phyloP scores from a whole-genome alignment of 2,888 invertebrate genomes.

The Stenchaetothrips biformis region DNA sequence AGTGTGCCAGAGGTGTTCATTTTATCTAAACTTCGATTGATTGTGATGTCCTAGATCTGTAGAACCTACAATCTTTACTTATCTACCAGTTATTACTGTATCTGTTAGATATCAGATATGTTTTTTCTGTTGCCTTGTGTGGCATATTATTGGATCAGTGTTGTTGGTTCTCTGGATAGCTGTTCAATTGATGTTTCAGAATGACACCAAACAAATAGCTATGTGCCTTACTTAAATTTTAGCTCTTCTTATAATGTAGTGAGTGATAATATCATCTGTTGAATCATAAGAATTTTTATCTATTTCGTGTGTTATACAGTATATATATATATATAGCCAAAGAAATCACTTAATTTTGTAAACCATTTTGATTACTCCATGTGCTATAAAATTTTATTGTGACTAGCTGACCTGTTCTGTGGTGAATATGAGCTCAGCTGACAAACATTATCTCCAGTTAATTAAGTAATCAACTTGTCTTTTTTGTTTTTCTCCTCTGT shows the following conservation, averaged over 20 bases:
- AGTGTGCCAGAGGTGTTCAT: conserved; percentile 7
- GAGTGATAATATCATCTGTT: neutral
- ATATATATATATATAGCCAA: neutral
- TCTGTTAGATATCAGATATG: neutral
- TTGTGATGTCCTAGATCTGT: neutral
- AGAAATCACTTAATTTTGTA: conserved; percentile 18
- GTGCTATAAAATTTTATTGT: neutral
- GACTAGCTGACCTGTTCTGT: neutral
- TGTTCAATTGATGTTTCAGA: neutral
- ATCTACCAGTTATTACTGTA: neutral
- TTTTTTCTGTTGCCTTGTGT: neutral
- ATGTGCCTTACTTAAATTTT: conserved; percentile 6
- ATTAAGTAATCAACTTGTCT: too few relatives aligned
- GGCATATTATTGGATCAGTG: neutral
- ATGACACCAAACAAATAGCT: neutral
- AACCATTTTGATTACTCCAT: neutral
- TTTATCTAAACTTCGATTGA: too few relatives aligned
- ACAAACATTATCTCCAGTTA: neutral
- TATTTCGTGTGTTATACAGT: neutral
- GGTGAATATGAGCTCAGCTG: neutral
- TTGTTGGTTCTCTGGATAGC: neutral
- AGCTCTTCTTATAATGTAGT: neutral
- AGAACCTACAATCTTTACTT: neutral
- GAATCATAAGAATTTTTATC: neutral
- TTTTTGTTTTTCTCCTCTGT: neutral